Base-by-base conservation (phyloP, 2,797 vertebrate genomes). In the Pseudochromis fuscus region DNA sequence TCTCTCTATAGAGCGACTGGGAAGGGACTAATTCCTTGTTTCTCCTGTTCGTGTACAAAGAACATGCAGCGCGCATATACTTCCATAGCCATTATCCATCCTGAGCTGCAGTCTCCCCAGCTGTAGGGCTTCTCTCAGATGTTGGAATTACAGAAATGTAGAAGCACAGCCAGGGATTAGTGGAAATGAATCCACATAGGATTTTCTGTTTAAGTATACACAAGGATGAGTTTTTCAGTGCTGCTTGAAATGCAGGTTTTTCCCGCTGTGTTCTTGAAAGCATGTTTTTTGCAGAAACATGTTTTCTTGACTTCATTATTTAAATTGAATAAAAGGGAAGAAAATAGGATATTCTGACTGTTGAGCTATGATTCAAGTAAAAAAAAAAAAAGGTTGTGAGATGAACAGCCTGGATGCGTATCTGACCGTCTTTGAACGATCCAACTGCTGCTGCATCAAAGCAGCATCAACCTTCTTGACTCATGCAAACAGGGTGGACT, bases 141-240 rank as follows among this genome's bases (percentile, higher is more conserved):
- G 80, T 77, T 59, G 62, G 82, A 79, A 79, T 84, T 77, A 87
- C 67, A 72, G 66, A 82, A 76, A 86, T 74, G 67, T 68, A 44
- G 74, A 83, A 63, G 74, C 38, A 1, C 78, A 58, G 72, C 21
- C 2, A 82, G 62, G 81, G 90, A 91, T 91, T 91, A 88, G 81
- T 75, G 66, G 66, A 88, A 88, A 88, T 67, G 53, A 83, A 84
- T 80, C 84, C 78, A 76, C 70, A 62, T 79, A 62, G 72, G 77
- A 87, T 87, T 84, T 68, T 56, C 56, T 57, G 72, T 52, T 33
- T 33, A 58, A 72, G 33, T 71, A 62, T 31, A 59, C 66, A 77
- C 48, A 60, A 45, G 46, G 55, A 65, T 51, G 78, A 64, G 19
- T 73, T 82, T 72, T 67, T 59, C 28, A 72, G 40, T 19, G 24